phyloP scores from a whole-genome alignment of 2,113 vertebrate genomes.

The Crypturellus undulatus region DNA sequence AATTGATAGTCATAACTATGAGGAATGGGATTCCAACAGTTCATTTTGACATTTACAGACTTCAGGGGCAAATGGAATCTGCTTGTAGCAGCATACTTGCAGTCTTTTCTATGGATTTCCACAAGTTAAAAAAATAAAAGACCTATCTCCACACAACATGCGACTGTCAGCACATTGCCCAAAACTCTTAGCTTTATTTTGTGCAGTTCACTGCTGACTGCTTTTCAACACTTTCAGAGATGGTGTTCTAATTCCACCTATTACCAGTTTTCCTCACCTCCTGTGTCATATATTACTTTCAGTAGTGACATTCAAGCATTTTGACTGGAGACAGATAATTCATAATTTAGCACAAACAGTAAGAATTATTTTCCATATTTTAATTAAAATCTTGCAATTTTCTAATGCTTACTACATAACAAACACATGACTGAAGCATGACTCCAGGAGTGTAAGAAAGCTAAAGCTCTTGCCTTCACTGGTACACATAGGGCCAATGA shows the following conservation, averaged over 20 bases:
- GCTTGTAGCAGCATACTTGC: background rate
- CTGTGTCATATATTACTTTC: background rate
- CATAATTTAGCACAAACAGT: background rate
- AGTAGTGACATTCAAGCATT: background rate
- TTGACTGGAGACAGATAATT: background rate
- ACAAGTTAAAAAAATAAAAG: background rate
- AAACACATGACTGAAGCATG: background rate
- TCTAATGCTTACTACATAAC: background rate
- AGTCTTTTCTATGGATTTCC: background rate
- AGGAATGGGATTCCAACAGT: background rate
- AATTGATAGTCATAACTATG: background rate
- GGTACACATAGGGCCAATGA: background rate
- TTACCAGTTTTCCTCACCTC: background rate
- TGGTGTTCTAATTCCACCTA: background rate
- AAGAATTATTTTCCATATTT: background rate
- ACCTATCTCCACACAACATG: background rate
- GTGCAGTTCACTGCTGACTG: background rate
- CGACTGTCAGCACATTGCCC: background rate
- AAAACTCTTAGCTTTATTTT: conserved; percentile 24
- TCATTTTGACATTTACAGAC: background rate
- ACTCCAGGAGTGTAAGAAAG: background rate
- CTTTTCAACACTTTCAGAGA: background rate
- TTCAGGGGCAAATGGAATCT: background rate
- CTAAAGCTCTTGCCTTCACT: background rate
- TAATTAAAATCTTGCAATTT: background rate